A percentile compares a stretch with the other conserved stretches of the same genome.
Conservation (phyloP, 2,797 vertebrate genomes). For the Parauchenoglanis punctatus region DNA sequence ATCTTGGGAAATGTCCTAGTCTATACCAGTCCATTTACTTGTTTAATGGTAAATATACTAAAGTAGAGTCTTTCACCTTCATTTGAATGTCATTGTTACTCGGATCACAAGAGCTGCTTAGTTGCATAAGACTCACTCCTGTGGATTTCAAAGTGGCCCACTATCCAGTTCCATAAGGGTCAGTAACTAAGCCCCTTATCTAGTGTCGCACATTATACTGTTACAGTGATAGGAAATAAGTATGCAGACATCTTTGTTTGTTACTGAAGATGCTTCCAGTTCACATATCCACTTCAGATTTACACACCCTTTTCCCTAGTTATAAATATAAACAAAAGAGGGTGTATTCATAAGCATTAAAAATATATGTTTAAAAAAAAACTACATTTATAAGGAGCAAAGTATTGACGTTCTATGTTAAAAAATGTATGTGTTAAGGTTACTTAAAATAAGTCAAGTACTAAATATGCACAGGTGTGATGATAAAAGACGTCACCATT, state of each 20-base stretch:
- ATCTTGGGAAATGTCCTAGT: not conserved
- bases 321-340: not conserved
- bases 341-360: not conserved
- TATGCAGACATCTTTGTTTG: not conserved
- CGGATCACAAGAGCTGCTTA: constrained; percentile 54
- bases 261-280: not conserved
- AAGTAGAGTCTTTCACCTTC: constrained; percentile 55
- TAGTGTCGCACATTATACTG: not conserved
- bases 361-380: not conserved
- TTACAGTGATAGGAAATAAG: not conserved
- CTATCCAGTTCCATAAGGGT: constrained; percentile 14
- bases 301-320: not conserved
- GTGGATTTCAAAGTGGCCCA: constrained; percentile 22
- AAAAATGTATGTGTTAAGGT: not conserved
- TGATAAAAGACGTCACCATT: not conserved
- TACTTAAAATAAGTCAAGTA: not conserved
- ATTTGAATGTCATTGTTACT: constrained; percentile 51
- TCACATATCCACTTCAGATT: not conserved
- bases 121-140: constrained; percentile 38
- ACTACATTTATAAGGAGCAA: not conserved
- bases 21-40: not conserved
- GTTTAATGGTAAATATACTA: not conserved
- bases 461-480: not conserved
- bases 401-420: not conserved
- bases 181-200: not conserved